Conservation (phyloP, 2,888 invertebrate genomes). For the Aplocera efformata region DNA sequence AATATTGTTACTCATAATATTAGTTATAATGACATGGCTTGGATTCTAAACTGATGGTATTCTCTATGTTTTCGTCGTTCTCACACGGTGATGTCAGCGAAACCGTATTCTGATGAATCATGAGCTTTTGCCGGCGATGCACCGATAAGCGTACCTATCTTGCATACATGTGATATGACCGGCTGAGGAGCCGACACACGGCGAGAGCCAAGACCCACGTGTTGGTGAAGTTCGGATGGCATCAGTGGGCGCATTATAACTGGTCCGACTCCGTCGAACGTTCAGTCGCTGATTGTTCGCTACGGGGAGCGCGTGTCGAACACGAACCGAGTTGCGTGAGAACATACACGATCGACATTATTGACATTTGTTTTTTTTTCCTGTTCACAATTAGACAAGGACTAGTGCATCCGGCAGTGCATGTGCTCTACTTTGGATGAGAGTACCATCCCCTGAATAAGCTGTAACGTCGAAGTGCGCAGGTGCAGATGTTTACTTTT, state of each 20-base stretch:
- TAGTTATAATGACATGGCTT: slow-evolving; percentile 24
- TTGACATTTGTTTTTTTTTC: slow-evolving; percentile 41
- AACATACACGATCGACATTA: slow-evolving; percentile 55
- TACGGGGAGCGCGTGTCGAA: slow-evolving; percentile 65
- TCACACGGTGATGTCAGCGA: slow-evolving; percentile 70
- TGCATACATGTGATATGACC: slow-evolving; percentile 59
- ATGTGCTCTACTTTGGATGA: slow-evolving; percentile 53
- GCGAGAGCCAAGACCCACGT: slow-evolving; percentile 64
- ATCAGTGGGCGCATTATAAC: slow-evolving; percentile 77
- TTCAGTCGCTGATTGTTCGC: slow-evolving; percentile 73
- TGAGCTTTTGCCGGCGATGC: slow-evolving; percentile 72
- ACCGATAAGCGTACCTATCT: slow-evolving; percentile 64
- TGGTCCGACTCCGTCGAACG: slow-evolving; percentile 59
- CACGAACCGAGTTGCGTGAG: slow-evolving; percentile 55
- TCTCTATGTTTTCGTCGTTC: slow-evolving; percentile 50
- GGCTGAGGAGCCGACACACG: slow-evolving; percentile 34
- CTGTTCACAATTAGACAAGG: slow-evolving; percentile 40
- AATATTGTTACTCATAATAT: slow-evolving; percentile 35
- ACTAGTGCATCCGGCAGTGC: slow-evolving; percentile 57
- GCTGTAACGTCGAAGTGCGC: slow-evolving; percentile 57
- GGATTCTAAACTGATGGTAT: slow-evolving; percentile 17
- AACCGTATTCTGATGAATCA: slow-evolving; percentile 74
- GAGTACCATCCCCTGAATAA: slow-evolving; percentile 48
- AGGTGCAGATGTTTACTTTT: slow-evolving; percentile 55
- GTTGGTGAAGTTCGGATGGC: slow-evolving; percentile 69